Evolutionary conservation across 2,888 invertebrate genomes (phyloP), one percentile per base, ranked within the genome.

Genomic region (Andricus curvator): DNA sequence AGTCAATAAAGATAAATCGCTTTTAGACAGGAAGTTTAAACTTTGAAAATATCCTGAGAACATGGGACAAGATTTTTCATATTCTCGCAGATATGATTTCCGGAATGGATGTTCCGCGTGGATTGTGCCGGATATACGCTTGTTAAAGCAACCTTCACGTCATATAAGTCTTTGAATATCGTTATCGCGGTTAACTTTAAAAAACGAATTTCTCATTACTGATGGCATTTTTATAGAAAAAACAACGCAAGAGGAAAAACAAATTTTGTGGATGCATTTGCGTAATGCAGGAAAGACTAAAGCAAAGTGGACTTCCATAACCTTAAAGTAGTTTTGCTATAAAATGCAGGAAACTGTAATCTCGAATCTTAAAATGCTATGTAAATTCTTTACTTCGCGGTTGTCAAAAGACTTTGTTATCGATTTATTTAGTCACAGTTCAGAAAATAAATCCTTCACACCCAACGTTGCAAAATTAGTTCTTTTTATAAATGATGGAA

Each of bases 101-200:
- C 74, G 74, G 74, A 74, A 74, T 56, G 74, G 56, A 77, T 77
- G 64, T 77, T 77, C 77, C 77, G 77, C 77, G 64, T 62, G 77
- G 77, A 77, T 77, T 68, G 60, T 68, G 74, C 79, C 83, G 78
- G 83, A 83, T 84, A 74, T 78, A 77, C 44, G 78, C 65, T 37
- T 44, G 74, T 79, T 78, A 77, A 48, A 66, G 78, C 62, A 80
- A 64, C 79, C 79, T 74, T 80, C 83, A 82, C 81, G 81, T 82
- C 82, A 83, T 83, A 80, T 81, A 78, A 79, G 83, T 84, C 84
- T 83, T 83, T 86, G 82, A 78, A 77, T 79, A 77, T 77, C 8
- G 74, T 65, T 76, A 80, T 77, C 41, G 62, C 41, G 62, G 41
- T 77, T 77, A 44, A 44, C 37, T 62, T 44, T 64, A 37, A 77